phyloP scores from a whole-genome alignment of 2,888 invertebrate genomes.

The Conops quadrifasciatus region DNA sequence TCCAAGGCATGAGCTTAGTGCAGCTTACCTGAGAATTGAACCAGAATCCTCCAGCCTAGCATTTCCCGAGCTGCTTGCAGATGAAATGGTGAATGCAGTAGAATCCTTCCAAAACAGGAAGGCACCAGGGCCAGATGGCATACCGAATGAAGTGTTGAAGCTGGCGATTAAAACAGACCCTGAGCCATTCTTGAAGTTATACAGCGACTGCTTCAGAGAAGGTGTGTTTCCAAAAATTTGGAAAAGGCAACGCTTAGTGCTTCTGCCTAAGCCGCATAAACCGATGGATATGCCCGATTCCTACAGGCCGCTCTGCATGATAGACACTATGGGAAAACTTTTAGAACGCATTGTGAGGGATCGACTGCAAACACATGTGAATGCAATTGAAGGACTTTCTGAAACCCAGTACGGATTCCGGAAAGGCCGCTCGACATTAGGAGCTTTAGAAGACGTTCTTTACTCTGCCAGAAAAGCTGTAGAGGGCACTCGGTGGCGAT shows the following conservation, averaged over 20 bases:
- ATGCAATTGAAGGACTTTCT: not conserved
- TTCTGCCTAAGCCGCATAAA: not conserved
- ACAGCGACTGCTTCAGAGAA: not conserved
- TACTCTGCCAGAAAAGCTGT: not conserved
- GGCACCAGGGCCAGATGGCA: not conserved
- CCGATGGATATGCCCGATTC: not conserved
- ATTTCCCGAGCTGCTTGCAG: no score
- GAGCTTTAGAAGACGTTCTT: not conserved
- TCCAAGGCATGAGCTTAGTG: no score
- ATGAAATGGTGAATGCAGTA: no score
- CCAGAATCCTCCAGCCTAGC: no score
- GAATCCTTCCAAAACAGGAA: no score
- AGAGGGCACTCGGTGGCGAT: not conserved
- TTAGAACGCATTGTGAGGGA: not conserved
- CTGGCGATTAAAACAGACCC: not conserved
- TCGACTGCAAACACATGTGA: not conserved
- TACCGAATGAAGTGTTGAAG: not conserved
- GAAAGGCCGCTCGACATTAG: not conserved
- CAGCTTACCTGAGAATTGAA: no score
- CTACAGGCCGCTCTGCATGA: not conserved
- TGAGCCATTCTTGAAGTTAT: not conserved
- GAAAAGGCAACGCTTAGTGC: not conserved
- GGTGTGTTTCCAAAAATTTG: not conserved
- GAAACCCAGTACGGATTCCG: not conserved
- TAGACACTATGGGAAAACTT: not conserved